Evolutionary conservation across 1,140 invertebrate species (phyloP), one percentile per base, ranked within the genome.

Genomic region (Atopsyche davidsoni): DNA sequence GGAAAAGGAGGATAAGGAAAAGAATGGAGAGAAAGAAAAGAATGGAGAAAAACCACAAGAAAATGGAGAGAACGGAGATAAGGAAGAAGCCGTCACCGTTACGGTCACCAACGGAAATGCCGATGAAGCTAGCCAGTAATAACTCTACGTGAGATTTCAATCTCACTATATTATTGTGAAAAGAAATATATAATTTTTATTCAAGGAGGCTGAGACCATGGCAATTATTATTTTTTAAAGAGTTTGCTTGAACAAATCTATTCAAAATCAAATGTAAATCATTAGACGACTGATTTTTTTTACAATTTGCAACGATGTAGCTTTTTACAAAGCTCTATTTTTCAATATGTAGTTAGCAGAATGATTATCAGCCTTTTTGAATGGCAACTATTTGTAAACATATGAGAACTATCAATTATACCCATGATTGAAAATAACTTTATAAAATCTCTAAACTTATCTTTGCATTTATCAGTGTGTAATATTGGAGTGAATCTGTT

Each of bases 1-100:
- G 57, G 72, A 75, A 35, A 68, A 75, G 44, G 64, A 79, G 57
- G 74, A 78, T 45, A 76, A 79, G 25, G 78, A 80, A 38, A 75
- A 78, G 25, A 68, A 73, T 50, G 68, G 72, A 11, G 66, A 64
- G 4, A 69, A 73, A 39, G 74, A 77, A 21, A 77, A 76, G 53
- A 72, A 70, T 48, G 69, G 73, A 41, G 70, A 76, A 40, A 53
- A 56, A 24, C 21, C 31, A 2, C 38, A 54, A n/a, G 69, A 66
- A 53, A 70, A 72, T 47, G 66, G 65, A 28, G 70, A 73, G 36
- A 53, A 53, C 31, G 70, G 70, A 57, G 69, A 68, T 66, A 68
- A 73, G 59, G 71, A 71, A 40, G 44, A 46, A 14, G 45, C 41
- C 24, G 46, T 41, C 4, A 58, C 62, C 64, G n/a, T n/a, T n/a